These are phyloP conservation scores for Chrysolina haemoptera DNA, from an alignment of 2,888 invertebrate genomes.

Conservation along the genomic window DNA sequence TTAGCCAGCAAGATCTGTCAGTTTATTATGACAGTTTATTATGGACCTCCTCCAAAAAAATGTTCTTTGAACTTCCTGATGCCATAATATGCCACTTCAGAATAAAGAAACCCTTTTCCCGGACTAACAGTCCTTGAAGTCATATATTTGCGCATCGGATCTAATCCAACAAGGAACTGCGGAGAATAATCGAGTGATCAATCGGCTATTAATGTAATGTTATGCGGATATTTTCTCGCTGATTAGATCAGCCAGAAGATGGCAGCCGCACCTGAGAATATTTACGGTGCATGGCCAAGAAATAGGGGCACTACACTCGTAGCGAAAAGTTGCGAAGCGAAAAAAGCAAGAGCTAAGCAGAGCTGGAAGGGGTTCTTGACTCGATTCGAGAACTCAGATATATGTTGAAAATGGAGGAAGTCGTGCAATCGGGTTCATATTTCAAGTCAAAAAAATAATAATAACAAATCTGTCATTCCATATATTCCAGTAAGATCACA, in stretches of 20 bases:
- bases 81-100: too few relatives aligned
- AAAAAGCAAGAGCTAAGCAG: background rate
- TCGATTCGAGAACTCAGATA: too few relatives aligned
- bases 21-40: too few relatives aligned
- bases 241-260: constrained; percentile 37
- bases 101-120: background rate
- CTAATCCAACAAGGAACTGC: constrained; percentile 32
- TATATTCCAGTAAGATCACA: too few relatives aligned
- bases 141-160: constrained; percentile 19
- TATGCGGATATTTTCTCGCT: constrained; percentile 40
- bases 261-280: constrained; percentile 33
- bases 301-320: constrained; percentile 39
- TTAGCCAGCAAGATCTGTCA: too few relatives aligned
- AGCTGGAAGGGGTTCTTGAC: too few relatives aligned
- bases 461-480: too few relatives aligned
- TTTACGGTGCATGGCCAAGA: constrained; percentile 19
- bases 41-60: too few relatives aligned
- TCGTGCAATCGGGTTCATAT: too few relatives aligned
- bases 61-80: too few relatives aligned
- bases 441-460: too few relatives aligned
- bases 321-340: constrained; percentile 18
- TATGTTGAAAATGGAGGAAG: too few relatives aligned
- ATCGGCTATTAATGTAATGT: constrained; percentile 31
- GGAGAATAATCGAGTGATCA: constrained; percentile 28
- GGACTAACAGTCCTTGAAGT: background rate